These are phyloP conservation scores for Apolygus lucorum DNA, from an alignment of 1,140 invertebrate genomes.

Conservation along the genomic window DNA sequence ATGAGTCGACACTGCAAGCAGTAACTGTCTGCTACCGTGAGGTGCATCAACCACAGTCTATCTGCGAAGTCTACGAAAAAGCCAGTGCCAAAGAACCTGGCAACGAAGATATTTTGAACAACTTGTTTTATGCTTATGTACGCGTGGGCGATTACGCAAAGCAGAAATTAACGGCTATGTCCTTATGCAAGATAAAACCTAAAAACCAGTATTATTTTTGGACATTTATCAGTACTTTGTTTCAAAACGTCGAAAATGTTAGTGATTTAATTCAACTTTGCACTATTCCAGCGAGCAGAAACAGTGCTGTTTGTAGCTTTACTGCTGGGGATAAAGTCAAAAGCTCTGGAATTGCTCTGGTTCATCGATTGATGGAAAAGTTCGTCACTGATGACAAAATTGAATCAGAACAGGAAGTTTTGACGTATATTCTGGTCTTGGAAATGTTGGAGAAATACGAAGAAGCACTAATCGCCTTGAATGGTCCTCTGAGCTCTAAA, in stretches of 20 bases:
- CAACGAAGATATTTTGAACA: constrained; percentile 85
- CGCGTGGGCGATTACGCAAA: constrained; percentile 80
- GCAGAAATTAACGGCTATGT: constrained; percentile 81
- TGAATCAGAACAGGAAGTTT: constrained; percentile 86
- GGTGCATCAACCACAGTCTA: constrained; percentile 75
- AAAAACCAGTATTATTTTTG: constrained; percentile 98
- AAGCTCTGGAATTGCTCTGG: not conserved
- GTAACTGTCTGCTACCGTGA: constrained; percentile 93
- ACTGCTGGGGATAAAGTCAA: not conserved
- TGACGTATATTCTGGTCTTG: constrained; percentile 83
- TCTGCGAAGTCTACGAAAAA: constrained; percentile 80
- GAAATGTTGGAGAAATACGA: constrained; percentile 71
- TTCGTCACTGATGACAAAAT: constrained; percentile 80
- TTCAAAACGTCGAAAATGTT: constrained; percentile 56
- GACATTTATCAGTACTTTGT: constrained; percentile 91
- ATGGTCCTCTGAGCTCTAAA: constrained; percentile 54
- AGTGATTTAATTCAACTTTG: not conserved
- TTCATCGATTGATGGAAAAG: constrained; percentile 59
- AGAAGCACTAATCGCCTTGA: constrained; percentile 69
- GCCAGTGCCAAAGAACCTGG: constrained; percentile 74
- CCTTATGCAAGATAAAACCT: constrained; percentile 78
- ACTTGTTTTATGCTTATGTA: constrained; percentile 93
- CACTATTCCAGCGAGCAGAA: not conserved
- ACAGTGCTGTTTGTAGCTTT: not conserved
- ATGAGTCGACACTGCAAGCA: constrained; percentile 90